Base-by-base conservation (phyloP, 2,888 invertebrate genomes). In the Cantharis rufa region DNA sequence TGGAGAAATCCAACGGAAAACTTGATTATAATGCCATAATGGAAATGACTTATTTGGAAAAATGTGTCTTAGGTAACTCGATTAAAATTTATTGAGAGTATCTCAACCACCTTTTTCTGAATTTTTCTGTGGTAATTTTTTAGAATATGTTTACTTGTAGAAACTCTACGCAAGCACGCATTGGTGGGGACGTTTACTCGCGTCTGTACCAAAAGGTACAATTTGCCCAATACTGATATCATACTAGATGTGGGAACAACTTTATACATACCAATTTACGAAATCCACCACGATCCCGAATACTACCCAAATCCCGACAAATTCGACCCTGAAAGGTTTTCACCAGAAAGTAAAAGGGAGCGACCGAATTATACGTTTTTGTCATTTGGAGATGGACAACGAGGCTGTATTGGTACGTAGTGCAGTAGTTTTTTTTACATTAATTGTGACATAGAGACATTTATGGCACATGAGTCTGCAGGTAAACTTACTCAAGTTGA, bases 311-410 rank as follows among this genome's bases (percentile, higher is more conserved):
- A 93, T 11, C 93, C 93, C 0, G 89, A 91, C 1, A 88, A 88
- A 27, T 93, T 93, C 78, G 89, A 90, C 69, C 93, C 93, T 0
- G 91, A 92, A 16, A 88, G 92, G 78, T 93, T 92, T 84, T 84
- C 88, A 0, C 86, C 88, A 5, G 90, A 90, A 76, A 89, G 90
- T 27, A 48, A 48, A 48, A 3, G 0, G 4, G 7, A 1, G 9
- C 7, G 48, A n/a, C 90, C 90, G 68, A 89, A 88, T 0, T 90
- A 89, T 78, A 88, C 89, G 73, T 90, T 89, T 89, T 87, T 91
- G 86, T 90, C 91, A 0, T 91, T 91, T 82, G 91, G 91, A 5
- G 91, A 90, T 84, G 91, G 91, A 0, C 91, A 91, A 5, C 87
- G 90, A 78, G 89, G 90, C 84, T 91, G 91, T 82, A 87, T 91